Conservation (phyloP, 2,113 vertebrate species). For the Grus americana region DNA sequence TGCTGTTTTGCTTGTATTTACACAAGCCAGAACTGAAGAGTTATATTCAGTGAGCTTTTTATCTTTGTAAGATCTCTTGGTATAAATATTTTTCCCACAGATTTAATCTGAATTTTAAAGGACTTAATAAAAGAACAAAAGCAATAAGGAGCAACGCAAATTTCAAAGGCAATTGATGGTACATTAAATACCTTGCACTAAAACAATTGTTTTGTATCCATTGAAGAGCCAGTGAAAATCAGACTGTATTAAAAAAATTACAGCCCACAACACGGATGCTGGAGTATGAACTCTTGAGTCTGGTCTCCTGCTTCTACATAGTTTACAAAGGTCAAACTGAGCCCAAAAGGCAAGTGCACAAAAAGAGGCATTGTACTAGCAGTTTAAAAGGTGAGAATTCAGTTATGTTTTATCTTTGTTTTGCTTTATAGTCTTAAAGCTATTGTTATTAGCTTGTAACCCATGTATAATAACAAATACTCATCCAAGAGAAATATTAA, state of each 20-base stretch:
- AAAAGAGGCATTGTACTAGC: neutral
- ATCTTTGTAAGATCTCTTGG: neutral
- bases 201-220: neutral
- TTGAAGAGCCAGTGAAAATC: neutral
- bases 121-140: neutral
- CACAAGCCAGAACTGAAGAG: neutral
- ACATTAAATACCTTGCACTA: neutral
- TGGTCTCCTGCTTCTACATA: neutral
- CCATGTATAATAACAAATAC: constrained; percentile 11
- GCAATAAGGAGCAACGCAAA: neutral
- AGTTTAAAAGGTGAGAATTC: constrained; percentile 32
- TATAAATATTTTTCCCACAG: neutral
- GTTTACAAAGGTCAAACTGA: neutral
- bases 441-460: constrained; percentile 19
- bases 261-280: neutral
- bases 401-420: neutral
- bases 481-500: constrained; percentile 14
- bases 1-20: neutral
- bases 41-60: neutral
- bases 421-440: neutral
- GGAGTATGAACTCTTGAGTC: neutral
- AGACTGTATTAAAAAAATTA: neutral
- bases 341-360: neutral
- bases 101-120: neutral
- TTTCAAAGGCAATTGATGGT: neutral